Evolutionary conservation across 2,113 vertebrate genomes (phyloP).

Genomic region (Pelusios castaneus): DNA sequence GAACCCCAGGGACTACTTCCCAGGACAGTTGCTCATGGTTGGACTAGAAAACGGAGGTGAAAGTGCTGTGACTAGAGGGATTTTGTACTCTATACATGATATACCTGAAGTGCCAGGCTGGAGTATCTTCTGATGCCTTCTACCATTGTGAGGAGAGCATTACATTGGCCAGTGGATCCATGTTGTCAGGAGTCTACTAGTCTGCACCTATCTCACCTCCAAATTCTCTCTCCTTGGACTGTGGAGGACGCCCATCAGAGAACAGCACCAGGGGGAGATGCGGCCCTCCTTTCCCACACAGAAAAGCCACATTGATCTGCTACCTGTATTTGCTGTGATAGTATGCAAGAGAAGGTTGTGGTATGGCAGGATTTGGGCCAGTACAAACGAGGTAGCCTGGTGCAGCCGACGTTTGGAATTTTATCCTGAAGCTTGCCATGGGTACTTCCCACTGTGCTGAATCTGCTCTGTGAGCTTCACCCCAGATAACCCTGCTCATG

Average conservation of each 20-base stretch:
- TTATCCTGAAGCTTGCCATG: background rate
- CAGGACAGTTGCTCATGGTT: slow-evolving; percentile 29
- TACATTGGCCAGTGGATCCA: background rate
- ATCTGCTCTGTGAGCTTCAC: background rate
- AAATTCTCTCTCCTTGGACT: background rate
- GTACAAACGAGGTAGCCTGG: background rate
- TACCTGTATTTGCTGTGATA: background rate
- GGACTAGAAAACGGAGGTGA: background rate
- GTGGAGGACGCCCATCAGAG: background rate
- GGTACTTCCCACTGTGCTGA: background rate
- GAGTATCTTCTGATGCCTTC: background rate
- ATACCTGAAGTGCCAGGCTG: no score
- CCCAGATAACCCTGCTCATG: background rate
- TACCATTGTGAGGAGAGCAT: accelerated
- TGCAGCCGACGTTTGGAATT: background rate
- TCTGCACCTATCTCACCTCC: background rate
- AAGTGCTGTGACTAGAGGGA: background rate
- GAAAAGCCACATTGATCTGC: background rate
- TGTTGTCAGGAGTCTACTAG: background rate
- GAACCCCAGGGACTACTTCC: slow-evolving; percentile 40
- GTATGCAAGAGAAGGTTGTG: background rate
- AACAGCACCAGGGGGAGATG: background rate
- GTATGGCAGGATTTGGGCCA: background rate
- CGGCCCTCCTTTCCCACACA: background rate
- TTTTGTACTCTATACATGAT: background rate